These are phyloP conservation scores for Antennarius striatus DNA, from an alignment of 2,113 vertebrate genomes.

Conservation along the genomic window DNA sequence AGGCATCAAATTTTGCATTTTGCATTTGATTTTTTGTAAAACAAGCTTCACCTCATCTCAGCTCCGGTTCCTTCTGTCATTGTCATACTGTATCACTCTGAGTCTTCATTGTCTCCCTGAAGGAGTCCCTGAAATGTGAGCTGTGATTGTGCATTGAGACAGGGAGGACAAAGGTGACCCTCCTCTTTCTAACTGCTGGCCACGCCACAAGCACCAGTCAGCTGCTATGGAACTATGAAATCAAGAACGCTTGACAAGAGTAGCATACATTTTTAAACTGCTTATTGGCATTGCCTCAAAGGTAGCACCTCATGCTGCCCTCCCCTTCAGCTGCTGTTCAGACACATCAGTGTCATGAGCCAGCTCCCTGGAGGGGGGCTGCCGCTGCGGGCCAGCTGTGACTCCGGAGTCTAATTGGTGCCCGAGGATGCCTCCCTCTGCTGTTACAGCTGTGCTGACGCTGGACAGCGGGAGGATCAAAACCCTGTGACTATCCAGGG, in stretches of 20 bases:
- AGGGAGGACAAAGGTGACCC: conserved; percentile 51
- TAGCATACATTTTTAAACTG: conserved; percentile 69
- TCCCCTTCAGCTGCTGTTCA: conserved; percentile 79
- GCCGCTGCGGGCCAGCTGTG: conserved; percentile 46
- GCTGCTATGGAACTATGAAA: conserved; percentile 60
- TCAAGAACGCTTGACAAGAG: conserved; percentile 72
- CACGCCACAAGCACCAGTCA: conserved; percentile 21
- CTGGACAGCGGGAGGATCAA: conserved; percentile 61
- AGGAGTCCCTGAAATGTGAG: conserved; percentile 23
- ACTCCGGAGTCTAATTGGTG: conserved; percentile 71
- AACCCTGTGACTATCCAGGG: conserved; percentile 57
- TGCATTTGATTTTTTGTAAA: neutral
- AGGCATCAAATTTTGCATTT: neutral
- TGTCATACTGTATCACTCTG: neutral
- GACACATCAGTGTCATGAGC: conserved; percentile 76
- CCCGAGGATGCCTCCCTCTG: conserved; percentile 60
- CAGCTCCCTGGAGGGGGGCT: conserved; percentile 55
- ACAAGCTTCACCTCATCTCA: neutral
- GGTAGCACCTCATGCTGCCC: conserved; percentile 72
- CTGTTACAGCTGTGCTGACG: conserved; percentile 70
- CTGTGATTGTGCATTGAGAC: conserved; percentile 14
- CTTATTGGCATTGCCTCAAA: conserved; percentile 80
- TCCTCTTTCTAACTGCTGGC: conserved; percentile 27
- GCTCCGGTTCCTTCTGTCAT: neutral
- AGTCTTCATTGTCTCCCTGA: neutral